Evolutionary conservation across 2,113 vertebrate species (phyloP).

Genomic region (Passer domesticus): DNA sequence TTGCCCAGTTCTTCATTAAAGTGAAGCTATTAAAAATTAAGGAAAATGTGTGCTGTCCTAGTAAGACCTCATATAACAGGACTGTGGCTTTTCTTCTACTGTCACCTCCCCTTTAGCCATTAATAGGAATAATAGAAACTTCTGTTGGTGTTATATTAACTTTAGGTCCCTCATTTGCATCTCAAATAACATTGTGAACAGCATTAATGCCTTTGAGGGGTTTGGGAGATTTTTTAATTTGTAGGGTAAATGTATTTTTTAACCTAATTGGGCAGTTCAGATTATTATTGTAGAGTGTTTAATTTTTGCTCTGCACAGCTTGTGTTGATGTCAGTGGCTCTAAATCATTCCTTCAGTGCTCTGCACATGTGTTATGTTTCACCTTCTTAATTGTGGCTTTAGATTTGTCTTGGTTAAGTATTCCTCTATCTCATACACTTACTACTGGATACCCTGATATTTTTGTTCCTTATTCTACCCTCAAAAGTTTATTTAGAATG

Average conservation of each 20-base stretch:
- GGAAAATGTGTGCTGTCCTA: neutral
- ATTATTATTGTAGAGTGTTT: neutral
- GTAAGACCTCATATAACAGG: neutral
- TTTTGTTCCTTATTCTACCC: neutral
- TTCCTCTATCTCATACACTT: neutral
- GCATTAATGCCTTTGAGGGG: slow-evolving; percentile 38
- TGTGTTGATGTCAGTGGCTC: neutral
- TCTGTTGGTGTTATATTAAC: slow-evolving; percentile 54
- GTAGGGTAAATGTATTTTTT: slow-evolving; percentile 36
- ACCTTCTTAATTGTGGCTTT: neutral
- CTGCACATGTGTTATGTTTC: neutral
- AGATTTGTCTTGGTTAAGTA: neutral
- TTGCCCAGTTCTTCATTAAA: neutral
- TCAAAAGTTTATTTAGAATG: neutral
- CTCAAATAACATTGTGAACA: slow-evolving; percentile 26
- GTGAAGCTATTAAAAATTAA: neutral
- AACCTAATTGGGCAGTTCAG: slow-evolving; percentile 18
- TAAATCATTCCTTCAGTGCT: slow-evolving; percentile 28
- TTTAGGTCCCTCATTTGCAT: slow-evolving; percentile 58
- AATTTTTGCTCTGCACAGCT: slow-evolving; percentile 19
- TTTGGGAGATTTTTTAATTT: slow-evolving; percentile 50
- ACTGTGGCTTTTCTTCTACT: neutral
- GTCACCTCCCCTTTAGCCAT: neutral
- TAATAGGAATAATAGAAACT: slow-evolving; percentile 51
- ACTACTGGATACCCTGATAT: neutral